Evolutionary conservation across 2,888 invertebrate species (phyloP), one percentile per base, ranked within the genome.

Genomic region (Sinohyriopsis cumingii): DNA sequence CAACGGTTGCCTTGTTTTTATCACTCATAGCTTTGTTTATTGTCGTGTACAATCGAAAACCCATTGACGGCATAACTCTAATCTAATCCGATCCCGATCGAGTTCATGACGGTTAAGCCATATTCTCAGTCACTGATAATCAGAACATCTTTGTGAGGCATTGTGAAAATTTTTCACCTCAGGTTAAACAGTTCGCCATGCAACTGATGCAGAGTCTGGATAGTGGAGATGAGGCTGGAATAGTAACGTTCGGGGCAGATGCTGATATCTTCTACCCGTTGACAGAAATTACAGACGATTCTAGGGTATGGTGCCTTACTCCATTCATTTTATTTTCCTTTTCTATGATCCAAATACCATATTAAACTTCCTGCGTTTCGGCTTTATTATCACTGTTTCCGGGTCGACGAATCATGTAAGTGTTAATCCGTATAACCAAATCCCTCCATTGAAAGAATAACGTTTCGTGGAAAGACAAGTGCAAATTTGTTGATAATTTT

Each of bases 201-300:
- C 75, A 84, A 62, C 67, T 88, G 68, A 75, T 85, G 4, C 69
- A 79, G 53, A 79, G 76, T 20, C 69, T 86, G 66, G 82, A 83
- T 55, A 78, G 80, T 12, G 85, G 83, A 12, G 87, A 88, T 69
- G 78, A 78, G 62, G 79, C 82, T 59, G 82, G 80, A 1, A 65
- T 88, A 25, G 83, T 88, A 19, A 84, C 85, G 1, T 88, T 87
- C 70, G 87, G 86, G 18, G 84, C 84, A 53, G 74, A 78, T 15
- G 79, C 86, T 5, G 76, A 81, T 6, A 79, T 82, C 33, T 74
- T 85, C 22, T 76, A 82, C 55, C 88, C 88, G 1, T 73, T 88
- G 60, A 73, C 77, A 25, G 84, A 80, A 68, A 79, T 87, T 62
- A 78, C 79, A 9, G 64, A 67, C 4, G 74, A 80, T 9, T 77